These are phyloP conservation scores for Sitta carolinensis DNA, from an alignment of 2,797 vertebrate species.

Conservation along the genomic window DNA sequence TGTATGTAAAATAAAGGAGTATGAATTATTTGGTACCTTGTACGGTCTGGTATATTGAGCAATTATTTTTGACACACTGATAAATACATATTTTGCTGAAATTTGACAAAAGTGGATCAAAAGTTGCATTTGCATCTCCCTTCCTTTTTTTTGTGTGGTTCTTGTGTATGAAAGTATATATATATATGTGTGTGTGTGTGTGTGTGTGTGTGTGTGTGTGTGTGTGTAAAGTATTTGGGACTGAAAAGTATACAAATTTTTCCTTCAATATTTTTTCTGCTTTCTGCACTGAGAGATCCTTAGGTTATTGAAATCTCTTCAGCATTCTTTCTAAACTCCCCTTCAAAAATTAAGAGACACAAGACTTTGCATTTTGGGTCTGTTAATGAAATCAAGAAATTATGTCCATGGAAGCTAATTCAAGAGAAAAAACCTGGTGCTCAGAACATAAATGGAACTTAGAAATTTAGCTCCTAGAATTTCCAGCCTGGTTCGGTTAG, in stretches of 20 bases:
- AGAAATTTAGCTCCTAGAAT: not conserved
- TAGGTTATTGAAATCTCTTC: not conserved
- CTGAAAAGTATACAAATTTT: not conserved
- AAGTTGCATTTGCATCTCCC: not conserved
- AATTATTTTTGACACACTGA: not conserved
- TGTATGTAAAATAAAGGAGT: not conserved
- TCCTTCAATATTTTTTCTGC: not conserved
- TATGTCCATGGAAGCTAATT: not conserved
- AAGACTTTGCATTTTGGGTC: not conserved
- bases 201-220: not conserved
- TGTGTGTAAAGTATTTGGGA: not conserved
- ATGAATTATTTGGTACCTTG: not conserved
- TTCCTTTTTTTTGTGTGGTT: not conserved
- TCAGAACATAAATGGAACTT: not conserved
- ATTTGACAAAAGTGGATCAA: not conserved
- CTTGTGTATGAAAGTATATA: too few relatives aligned
- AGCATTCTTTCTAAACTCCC: not conserved
- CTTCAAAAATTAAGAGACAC: not conserved
- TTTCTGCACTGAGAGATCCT: not conserved
- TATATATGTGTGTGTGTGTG: too few relatives aligned
- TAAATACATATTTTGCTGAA: not conserved
- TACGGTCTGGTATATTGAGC: not conserved
- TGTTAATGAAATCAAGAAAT: not conserved
- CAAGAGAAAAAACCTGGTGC: not conserved
- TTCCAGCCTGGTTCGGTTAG: not conserved